Evolutionary conservation across 2,113 vertebrate species (phyloP), one percentile per base, ranked within the genome.

Genomic region (Girardinichthys multiradiatus): DNA sequence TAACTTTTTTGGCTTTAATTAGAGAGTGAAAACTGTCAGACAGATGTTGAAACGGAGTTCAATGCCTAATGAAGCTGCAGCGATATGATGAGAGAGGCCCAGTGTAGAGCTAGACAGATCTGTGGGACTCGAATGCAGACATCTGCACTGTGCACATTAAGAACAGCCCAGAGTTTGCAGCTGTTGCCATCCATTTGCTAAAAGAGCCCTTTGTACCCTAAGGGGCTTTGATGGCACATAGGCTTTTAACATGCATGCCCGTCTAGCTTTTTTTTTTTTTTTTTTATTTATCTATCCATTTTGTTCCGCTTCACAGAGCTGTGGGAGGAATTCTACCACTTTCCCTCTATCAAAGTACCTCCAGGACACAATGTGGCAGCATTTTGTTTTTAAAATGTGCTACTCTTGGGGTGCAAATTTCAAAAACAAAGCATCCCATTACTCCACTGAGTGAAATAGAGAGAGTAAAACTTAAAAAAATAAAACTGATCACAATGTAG

Each of bases 111-210:
- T 80, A 87, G 86, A 82, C 84, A 85, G 84, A 85, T 90, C 85
- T 72, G 79, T 83, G 79, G 76, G 72, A 77, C 77, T 90, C 76
- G 57, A 87, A 80, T 82, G 82, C 74, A 83, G 87, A 85, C 86
- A 88, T 91, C 88, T 90, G 85, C 85, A 85, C 54, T 8, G 12
- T 70, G 72, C 75, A 84, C 90, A 90, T 87, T 88, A 86, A 82
- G 75, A 82, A 72, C 78, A 80, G 87, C 84, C 84, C 87, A 83
- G 87, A 90, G 83, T 87, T 87, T 89, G 85, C 88, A 93, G 89
- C 93, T 93, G 91, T 87, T 89, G 83, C 86, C 82, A 86, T 90
- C 82, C 83, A 80, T 92, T 89, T 87, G 68, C 74, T 90, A 82
- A 92, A 90, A 90, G 86, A 79, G 68, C 76, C 79, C 86, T 90